phyloP scores from a whole-genome alignment of 2,797 vertebrate species.

The Sebastes melanostomus region DNA sequence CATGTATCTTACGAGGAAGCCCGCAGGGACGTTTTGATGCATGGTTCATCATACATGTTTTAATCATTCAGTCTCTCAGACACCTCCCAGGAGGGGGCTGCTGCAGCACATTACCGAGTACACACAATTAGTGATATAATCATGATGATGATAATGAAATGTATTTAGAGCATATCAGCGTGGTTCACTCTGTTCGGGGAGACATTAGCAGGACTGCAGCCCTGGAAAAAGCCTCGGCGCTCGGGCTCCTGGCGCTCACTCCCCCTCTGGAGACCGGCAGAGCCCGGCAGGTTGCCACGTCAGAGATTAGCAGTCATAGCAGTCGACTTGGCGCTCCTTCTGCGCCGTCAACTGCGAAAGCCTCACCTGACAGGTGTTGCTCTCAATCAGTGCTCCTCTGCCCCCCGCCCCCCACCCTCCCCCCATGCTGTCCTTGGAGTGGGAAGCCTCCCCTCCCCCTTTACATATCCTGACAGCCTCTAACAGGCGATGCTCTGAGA shows the following conservation, averaged over 20 bases:
- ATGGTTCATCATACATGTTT: slow-evolving; percentile 83
- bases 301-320: slow-evolving; percentile 80
- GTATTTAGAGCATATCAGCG: slow-evolving; percentile 84
- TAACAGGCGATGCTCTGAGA: slow-evolving; percentile 26
- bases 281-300: slow-evolving; percentile 69
- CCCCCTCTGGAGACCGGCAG: slow-evolving; percentile 67
- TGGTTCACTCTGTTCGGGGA: slow-evolving; percentile 59
- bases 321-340: slow-evolving; percentile 73
- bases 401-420: neutral
- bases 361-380: slow-evolving; percentile 85
- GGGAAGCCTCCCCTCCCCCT: slow-evolving; percentile 18
- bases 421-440: slow-evolving; percentile 43
- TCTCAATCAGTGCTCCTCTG: slow-evolving; percentile 76
- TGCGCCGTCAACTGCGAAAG: slow-evolving; percentile 77
- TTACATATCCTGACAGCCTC: slow-evolving; percentile 48
- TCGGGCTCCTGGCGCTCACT: slow-evolving; percentile 52
- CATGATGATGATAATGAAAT: slow-evolving; percentile 87
- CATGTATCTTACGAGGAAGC: slow-evolving; percentile 71
- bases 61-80: slow-evolving; percentile 84
- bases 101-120: slow-evolving; percentile 79
- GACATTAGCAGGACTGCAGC: slow-evolving; percentile 66
- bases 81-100: slow-evolving; percentile 79
- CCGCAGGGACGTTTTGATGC: slow-evolving; percentile 80
- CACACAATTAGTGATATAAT: slow-evolving; percentile 85
- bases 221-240: slow-evolving; percentile 53